phyloP scores from a whole-genome alignment of 2,888 invertebrate genomes.

The Euclidia mi region DNA sequence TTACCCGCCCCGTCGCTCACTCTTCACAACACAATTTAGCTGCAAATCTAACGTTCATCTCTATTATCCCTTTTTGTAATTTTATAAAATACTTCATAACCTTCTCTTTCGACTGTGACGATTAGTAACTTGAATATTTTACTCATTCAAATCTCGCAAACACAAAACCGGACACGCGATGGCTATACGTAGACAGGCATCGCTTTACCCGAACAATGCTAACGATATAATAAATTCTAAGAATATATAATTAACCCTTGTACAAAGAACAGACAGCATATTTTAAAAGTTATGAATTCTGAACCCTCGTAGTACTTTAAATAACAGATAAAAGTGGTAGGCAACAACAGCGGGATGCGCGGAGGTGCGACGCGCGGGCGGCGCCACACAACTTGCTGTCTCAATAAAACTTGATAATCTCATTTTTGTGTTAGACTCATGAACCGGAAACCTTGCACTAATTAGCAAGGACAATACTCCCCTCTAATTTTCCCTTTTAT shows the following conservation, averaged over 20 bases:
- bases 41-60: constrained; percentile 38
- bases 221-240: too few species aligned
- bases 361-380: background rate
- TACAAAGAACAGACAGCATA: constrained; percentile 17
- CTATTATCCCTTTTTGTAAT: constrained; percentile 8
- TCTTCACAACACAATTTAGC: constrained; percentile 31
- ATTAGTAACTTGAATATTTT: too few species aligned
- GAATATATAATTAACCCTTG: constrained; percentile 6
- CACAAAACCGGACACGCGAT: too few species aligned
- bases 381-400: constrained; percentile 17
- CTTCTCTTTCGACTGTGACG: too few species aligned
- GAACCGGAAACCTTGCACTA: constrained; percentile 18
- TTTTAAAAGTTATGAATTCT: constrained; percentile 15
- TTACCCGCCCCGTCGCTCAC: constrained; percentile 23
- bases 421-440: constrained; percentile 18
- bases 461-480: constrained; percentile 20
- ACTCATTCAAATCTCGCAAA: too few species aligned
- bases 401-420: constrained; percentile 30
- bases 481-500: constrained; percentile 14
- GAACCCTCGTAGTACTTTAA: constrained; percentile 12
- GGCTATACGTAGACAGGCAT: background rate
- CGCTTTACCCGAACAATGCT: too few species aligned
- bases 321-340: constrained; percentile 16
- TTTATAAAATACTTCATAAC: background rate
- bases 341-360: background rate